Evolutionary conservation across 2,888 invertebrate species (phyloP).

Genomic region (Celastrina argiolus): DNA sequence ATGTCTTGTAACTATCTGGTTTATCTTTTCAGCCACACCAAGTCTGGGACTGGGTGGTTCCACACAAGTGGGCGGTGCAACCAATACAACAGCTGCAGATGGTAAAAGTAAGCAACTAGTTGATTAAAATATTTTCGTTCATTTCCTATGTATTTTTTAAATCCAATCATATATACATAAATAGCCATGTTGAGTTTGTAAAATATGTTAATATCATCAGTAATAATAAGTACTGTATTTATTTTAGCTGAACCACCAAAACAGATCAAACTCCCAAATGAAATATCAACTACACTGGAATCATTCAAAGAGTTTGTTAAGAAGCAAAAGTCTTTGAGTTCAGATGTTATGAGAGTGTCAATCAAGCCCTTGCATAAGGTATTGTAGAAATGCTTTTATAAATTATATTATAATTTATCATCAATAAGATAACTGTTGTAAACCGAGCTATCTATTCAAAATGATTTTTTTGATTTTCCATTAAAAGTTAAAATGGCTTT

Average conservation of each 20-base stretch:
- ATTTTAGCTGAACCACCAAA: conserved; percentile 63
- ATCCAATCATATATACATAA: too few relatives aligned
- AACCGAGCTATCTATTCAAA: too few relatives aligned
- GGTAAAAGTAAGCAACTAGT: conserved; percentile 53
- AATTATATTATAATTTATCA: too few relatives aligned
- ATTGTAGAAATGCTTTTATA: conserved; percentile 3
- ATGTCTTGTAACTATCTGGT: not conserved
- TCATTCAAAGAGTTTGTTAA: conserved; percentile 90
- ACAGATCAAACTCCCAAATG: conserved; percentile 82
- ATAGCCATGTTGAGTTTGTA: too few relatives aligned
- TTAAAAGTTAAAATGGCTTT: too few relatives aligned
- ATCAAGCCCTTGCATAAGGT: conserved; percentile 71
- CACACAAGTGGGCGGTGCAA: conserved; percentile 64
- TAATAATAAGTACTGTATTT: not conserved
- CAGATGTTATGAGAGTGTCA: conserved; percentile 86
- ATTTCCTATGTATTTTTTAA: too few relatives aligned
- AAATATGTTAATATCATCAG: too few relatives aligned
- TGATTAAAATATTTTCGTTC: not conserved
- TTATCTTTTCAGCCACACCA: conserved; percentile 48
- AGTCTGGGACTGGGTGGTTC: conserved; percentile 84
- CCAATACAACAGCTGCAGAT: conserved; percentile 47
- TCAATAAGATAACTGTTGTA: too few relatives aligned
- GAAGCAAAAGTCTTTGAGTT: conserved; percentile 88
- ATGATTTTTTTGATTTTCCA: too few relatives aligned
- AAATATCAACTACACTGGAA: conserved; percentile 87